phyloP scores from a whole-genome alignment of 2,113 vertebrate species.

The Maccullochella peelii region DNA sequence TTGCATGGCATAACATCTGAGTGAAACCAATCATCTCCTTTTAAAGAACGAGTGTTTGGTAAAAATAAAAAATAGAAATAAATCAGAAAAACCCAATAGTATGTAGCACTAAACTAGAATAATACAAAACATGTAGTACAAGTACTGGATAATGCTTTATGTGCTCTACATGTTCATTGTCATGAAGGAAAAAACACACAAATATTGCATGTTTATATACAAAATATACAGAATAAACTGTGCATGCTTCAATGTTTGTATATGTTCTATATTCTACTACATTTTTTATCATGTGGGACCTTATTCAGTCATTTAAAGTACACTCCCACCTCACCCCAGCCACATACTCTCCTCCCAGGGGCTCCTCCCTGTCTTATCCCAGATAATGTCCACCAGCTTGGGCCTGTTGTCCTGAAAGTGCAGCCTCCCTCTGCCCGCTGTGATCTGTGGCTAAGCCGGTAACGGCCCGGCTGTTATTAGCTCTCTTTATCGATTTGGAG shows the following conservation, averaged over 20 bases:
- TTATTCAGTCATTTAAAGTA: background rate
- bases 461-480: constrained; percentile 72
- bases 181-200: background rate
- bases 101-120: background rate
- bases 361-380: constrained; percentile 21
- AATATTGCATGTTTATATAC: background rate
- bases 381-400: constrained; percentile 32
- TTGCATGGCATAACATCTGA: background rate
- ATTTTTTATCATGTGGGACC: too few relatives aligned
- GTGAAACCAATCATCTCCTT: background rate
- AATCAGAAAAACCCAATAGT: background rate
- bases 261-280: background rate
- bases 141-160: background rate
- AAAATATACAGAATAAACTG: too few relatives aligned
- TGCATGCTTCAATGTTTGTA: background rate
- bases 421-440: constrained; percentile 48
- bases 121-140: background rate
- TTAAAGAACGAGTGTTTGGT: background rate
- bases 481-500: constrained; percentile 80
- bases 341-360: constrained; percentile 16
- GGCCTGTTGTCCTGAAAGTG: constrained; percentile 36
- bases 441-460: constrained; percentile 74
- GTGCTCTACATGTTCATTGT: background rate
- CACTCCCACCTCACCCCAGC: too few relatives aligned
- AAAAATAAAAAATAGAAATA: background rate